Evolutionary conservation across 2,797 vertebrate species (phyloP).

Genomic region (Tauraco hartlaubi): DNA sequence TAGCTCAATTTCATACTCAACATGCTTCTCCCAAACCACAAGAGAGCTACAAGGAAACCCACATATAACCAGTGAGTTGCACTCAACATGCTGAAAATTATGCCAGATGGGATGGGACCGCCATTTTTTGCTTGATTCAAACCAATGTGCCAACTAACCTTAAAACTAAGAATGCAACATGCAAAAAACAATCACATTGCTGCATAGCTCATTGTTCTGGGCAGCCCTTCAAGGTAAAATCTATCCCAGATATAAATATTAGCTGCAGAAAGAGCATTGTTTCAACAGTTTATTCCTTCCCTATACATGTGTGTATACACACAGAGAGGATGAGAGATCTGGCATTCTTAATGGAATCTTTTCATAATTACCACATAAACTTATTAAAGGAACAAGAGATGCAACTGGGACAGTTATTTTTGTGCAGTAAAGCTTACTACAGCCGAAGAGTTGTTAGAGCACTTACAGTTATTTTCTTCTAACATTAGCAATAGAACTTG

Average conservation of each 20-base stretch:
- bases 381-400: not conserved
- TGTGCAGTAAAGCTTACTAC: not conserved
- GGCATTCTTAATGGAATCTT: not conserved
- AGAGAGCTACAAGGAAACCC: not conserved
- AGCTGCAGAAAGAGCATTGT: not conserved
- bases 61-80: not conserved
- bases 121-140: not conserved
- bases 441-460: not conserved
- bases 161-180: not conserved
- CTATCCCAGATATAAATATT: constrained; percentile 1
- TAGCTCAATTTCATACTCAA: not conserved
- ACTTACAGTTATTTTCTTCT: not conserved
- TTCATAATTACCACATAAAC: constrained; percentile 10
- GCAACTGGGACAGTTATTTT: not conserved
- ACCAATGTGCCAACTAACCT: not conserved
- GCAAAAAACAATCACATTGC: not conserved
- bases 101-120: not conserved
- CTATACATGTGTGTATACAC: not conserved
- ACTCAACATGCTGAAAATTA: not conserved
- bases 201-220: not conserved
- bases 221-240: not conserved
- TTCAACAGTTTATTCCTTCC: constrained; percentile 30
- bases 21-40: not conserved
- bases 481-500: not conserved
- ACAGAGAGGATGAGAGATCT: not conserved